Evolutionary conservation across 1,140 invertebrate species (phyloP).

Genomic region (Diorhabda carinulata): DNA sequence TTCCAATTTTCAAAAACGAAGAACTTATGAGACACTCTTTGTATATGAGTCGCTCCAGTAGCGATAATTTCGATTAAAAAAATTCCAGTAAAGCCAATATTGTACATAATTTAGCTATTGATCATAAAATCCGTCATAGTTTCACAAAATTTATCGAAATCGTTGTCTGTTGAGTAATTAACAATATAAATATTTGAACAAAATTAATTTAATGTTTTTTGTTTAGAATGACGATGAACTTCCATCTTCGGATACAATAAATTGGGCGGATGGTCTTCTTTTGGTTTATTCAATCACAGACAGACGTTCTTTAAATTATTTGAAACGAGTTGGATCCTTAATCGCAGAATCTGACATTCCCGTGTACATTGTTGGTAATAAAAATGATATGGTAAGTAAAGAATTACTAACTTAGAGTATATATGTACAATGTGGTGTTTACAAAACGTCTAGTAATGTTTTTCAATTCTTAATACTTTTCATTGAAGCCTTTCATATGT

Average conservation of each 20-base stretch:
- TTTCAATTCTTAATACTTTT: too few relatives aligned
- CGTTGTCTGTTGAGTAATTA: background rate
- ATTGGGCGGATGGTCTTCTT: conserved; percentile 86
- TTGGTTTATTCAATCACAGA: conserved; percentile 91
- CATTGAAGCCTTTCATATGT: too few relatives aligned
- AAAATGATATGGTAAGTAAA: conserved; percentile 72
- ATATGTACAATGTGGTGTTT: too few relatives aligned
- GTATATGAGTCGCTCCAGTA: too few relatives aligned
- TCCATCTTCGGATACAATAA: conserved; percentile 69
- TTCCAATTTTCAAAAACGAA: too few relatives aligned
- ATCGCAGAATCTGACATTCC: conserved; percentile 68
- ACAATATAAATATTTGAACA: background rate
- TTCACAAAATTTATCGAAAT: too few relatives aligned
- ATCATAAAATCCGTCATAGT: too few relatives aligned
- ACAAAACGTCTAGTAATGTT: too few relatives aligned
- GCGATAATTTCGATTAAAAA: too few relatives aligned
- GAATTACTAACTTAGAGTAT: background rate
- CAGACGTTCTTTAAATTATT: conserved; percentile 78
- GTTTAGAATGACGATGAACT: conserved; percentile 64
- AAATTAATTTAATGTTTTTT: background rate
- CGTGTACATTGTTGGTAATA: conserved; percentile 80
- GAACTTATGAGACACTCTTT: too few relatives aligned
- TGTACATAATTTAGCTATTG: too few relatives aligned
- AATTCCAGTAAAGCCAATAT: too few relatives aligned
- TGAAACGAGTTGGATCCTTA: conserved; percentile 69